These are phyloP conservation scores for Harmothoe impar DNA, from an alignment of 2,888 invertebrate genomes.

Conservation along the genomic window DNA sequence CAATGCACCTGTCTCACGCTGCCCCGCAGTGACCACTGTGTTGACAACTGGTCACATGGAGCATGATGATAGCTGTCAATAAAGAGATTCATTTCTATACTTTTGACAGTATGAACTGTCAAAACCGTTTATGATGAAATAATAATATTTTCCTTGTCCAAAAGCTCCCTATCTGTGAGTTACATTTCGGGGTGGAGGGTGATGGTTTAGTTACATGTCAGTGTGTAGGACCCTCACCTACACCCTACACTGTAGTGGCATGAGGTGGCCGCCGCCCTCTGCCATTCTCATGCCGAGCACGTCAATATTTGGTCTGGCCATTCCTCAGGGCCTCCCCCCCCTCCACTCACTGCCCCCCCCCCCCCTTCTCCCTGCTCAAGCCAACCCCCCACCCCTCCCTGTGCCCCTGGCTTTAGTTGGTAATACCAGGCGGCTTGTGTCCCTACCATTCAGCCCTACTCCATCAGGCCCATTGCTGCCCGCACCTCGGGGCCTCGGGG, in stretches of 20 bases:
- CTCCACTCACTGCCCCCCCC: neutral
- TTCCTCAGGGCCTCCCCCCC: neutral
- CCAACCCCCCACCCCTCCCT: neutral
- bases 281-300: slow-evolving; percentile 25
- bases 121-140: too few species aligned
- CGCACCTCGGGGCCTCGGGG: neutral
- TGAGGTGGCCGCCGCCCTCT: neutral
- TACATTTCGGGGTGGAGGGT: too few species aligned
- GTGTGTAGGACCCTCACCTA: too few species aligned
- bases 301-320: slow-evolving; percentile 44
- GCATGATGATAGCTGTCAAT: too few species aligned
- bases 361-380: neutral
- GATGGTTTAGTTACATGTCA: too few species aligned
- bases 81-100: too few species aligned
- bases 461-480: slow-evolving; percentile 34
- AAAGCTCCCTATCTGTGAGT: too few species aligned
- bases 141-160: too few species aligned
- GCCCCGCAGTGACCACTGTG: neutral
- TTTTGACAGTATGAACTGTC: too few species aligned
- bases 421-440: slow-evolving; percentile 37
- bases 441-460: slow-evolving; percentile 33
- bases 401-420: slow-evolving; percentile 8
- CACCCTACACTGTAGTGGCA: too few species aligned
- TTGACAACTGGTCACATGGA: too few species aligned
- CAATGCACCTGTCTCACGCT: neutral